A percentile compares a stretch with the other conserved stretches of the same genome.
phyloP scores from a whole-genome alignment of 2,888 invertebrate species.

The Dyspetes luteomarginatus region DNA sequence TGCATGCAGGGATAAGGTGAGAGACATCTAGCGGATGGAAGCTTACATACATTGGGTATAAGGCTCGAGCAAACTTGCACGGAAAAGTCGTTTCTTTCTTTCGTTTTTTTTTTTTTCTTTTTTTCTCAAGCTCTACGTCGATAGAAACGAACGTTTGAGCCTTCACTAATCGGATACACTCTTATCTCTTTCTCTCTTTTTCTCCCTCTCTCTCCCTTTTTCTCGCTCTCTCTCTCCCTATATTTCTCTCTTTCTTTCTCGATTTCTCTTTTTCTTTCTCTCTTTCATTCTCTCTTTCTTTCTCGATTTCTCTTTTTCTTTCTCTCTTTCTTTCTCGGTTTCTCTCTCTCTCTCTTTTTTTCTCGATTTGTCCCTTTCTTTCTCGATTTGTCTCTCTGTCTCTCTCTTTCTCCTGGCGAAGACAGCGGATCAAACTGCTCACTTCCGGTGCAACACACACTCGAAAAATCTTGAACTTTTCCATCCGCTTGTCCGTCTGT shows the following conservation, averaged over 20 bases:
- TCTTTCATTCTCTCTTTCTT: background rate
- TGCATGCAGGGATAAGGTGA: constrained; percentile 19
- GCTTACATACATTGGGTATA: too few relatives aligned
- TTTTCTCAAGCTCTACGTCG: constrained; percentile 2
- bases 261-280: background rate
- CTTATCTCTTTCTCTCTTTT: constrained; percentile 11
- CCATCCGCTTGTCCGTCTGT: background rate
- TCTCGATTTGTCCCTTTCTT: background rate
- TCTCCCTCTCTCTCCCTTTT: background rate
- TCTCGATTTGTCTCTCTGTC: background rate
- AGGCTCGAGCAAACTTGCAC: background rate
- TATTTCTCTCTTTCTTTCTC: background rate
- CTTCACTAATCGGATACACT: constrained; percentile 75
- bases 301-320: background rate
- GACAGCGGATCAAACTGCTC: constrained; percentile 68
- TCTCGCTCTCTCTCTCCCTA: constrained; percentile 7
- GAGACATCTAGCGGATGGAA: constrained; percentile 3
- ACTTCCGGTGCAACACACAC: constrained; percentile 11
- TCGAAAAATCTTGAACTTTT: constrained; percentile 1
- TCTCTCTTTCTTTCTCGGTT: constrained; percentile 66
- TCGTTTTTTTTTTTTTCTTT: constrained; percentile 18
- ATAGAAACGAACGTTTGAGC: constrained; percentile 66
- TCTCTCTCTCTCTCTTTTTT: constrained; percentile 59
- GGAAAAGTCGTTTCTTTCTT: too few relatives aligned
- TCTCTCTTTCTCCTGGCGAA: background rate